A percentile compares a stretch with the other conserved stretches of the same genome.
Conservation (phyloP, 2,888 invertebrate genomes). For the Liopterus haemorrhoidalis region DNA sequence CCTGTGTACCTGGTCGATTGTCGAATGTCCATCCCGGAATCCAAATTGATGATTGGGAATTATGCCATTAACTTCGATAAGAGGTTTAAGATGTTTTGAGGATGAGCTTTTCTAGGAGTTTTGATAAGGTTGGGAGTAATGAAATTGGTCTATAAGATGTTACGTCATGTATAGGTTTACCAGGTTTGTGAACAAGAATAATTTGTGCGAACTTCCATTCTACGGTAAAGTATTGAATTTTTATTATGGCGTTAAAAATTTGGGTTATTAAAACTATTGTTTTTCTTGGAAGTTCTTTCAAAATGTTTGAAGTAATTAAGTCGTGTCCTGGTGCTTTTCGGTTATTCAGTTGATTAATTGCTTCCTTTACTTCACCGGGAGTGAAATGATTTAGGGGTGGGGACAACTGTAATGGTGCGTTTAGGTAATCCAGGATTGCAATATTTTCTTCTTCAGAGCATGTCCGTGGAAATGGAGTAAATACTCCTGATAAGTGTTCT, state of each 20-base stretch:
- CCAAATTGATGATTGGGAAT: too few relatives aligned
- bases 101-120: constrained; percentile 12
- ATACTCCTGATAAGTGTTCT: too few relatives aligned
- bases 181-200: neutral
- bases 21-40: too few relatives aligned
- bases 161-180: neutral
- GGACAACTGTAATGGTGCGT: constrained; percentile 1
- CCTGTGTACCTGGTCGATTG: too few relatives aligned
- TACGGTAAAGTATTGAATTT: constrained; percentile 1
- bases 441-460: neutral
- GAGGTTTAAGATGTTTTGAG: too few relatives aligned
- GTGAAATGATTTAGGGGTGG: neutral
- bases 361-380: neutral
- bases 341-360: neutral
- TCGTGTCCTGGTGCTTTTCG: neutral
- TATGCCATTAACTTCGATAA: too few relatives aligned
- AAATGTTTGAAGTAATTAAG: too few relatives aligned
- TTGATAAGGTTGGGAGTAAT: constrained; percentile 1
- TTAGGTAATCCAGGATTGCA: neutral
- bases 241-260: constrained; percentile 2
- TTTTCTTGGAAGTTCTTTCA: too few relatives aligned
- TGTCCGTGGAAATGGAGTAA: too few relatives aligned
- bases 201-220: constrained; percentile 4
- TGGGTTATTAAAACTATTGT: too few relatives aligned
- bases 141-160: neutral